A percentile compares a stretch with the other conserved stretches of the same genome.
Evolutionary conservation across 2,113 vertebrate genomes (phyloP).

Genomic region (Cyprinodon tularosa): DNA sequence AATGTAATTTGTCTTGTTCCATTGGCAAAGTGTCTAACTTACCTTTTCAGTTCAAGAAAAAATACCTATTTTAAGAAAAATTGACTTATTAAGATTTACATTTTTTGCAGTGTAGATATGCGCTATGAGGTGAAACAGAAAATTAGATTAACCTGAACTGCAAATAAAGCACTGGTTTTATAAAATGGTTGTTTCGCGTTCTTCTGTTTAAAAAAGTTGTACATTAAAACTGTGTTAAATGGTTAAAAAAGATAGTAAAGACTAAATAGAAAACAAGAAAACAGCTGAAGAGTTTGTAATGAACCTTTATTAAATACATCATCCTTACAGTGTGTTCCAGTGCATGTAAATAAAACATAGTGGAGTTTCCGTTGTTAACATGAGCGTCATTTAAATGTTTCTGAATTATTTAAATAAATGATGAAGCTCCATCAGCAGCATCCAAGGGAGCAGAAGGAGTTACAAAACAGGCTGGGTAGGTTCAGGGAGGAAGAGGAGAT

Average conservation of each 20-base stretch:
- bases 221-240: neutral
- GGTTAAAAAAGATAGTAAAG: neutral
- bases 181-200: too few relatives aligned
- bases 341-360: conserved; percentile 63
- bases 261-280: neutral
- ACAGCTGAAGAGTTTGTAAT: neutral
- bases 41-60: too few relatives aligned
- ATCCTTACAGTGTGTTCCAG: neutral
- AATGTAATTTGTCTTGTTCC: too few relatives aligned
- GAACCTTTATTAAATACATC: neutral
- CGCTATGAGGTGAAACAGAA: too few relatives aligned
- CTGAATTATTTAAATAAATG: conserved; percentile 62
- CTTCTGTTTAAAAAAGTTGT: too few relatives aligned
- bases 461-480: conserved; percentile 2
- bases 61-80: too few relatives aligned
- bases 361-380: conserved; percentile 56
- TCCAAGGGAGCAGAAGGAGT: neutral
- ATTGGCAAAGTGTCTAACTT: too few relatives aligned
- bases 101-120: too few relatives aligned
- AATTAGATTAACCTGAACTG: too few relatives aligned
- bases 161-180: too few relatives aligned
- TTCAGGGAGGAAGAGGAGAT: neutral
- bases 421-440: conserved; percentile 27
- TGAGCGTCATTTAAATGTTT: conserved; percentile 52
- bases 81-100: too few relatives aligned